These are phyloP conservation scores for Pongo abelii DNA, from an alignment of 2,113 vertebrate genomes.

Conservation along the genomic window DNA sequence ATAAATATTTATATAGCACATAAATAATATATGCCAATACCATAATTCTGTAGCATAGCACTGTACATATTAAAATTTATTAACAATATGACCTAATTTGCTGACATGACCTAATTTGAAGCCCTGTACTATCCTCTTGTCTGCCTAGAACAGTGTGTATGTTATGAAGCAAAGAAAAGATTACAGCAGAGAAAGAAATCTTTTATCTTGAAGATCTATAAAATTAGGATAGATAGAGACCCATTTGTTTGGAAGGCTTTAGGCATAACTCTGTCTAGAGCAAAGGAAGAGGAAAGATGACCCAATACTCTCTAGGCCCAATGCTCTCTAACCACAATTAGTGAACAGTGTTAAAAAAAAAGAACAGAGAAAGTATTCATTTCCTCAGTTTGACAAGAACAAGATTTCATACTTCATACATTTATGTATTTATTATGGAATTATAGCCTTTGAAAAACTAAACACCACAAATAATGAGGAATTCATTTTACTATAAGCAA, in stretches of 20 bases:
- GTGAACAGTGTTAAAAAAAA: neutral
- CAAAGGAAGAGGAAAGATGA: neutral
- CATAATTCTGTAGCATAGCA: neutral
- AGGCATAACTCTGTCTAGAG: neutral
- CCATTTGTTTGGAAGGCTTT: neutral
- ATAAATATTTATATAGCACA: neutral
- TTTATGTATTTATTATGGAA: conserved; percentile 1
- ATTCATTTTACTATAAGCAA: neutral
- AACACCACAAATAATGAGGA: conserved; percentile 1
- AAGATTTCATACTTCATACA: neutral
- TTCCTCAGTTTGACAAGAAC: neutral
- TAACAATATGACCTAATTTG: neutral
- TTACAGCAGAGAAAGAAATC: conserved; percentile 11
- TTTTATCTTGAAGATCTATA: neutral
- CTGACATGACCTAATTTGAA: neutral
- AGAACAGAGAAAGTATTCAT: neutral
- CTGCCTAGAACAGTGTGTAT: neutral
- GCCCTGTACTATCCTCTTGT: neutral
- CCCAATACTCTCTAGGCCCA: neutral
- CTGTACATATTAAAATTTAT: neutral
- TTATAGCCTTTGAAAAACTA: neutral
- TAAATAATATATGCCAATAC: neutral
- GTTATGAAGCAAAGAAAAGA: neutral
- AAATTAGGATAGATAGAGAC: neutral
- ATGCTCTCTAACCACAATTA: neutral